These are phyloP conservation scores for Sylvia borin DNA, from an alignment of 2,797 vertebrate genomes.

Conservation along the genomic window DNA sequence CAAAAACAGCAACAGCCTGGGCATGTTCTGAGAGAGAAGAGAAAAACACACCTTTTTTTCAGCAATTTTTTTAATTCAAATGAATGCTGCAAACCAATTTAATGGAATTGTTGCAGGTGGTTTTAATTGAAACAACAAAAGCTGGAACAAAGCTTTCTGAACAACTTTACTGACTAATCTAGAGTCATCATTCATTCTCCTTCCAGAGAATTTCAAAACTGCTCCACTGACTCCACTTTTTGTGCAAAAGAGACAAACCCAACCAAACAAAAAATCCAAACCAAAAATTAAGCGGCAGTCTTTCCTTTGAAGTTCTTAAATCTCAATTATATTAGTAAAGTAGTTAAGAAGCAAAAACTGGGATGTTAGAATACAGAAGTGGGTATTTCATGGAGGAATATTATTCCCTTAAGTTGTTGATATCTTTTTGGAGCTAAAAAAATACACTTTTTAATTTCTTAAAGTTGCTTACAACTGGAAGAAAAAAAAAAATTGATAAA, in stretches of 20 bases:
- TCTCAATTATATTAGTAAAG: background rate
- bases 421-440: background rate
- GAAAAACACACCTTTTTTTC: background rate
- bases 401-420: background rate
- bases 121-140: constrained; percentile 27
- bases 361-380: background rate
- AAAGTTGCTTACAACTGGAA: background rate
- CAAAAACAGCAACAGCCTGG: background rate
- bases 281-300: background rate
- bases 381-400: background rate
- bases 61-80: background rate
- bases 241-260: background rate
- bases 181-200: background rate
- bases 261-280: background rate
- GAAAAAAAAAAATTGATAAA: background rate
- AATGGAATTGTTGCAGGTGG: background rate
- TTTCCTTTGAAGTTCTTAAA: background rate
- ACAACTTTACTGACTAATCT: background rate
- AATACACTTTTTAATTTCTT: background rate
- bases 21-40: background rate
- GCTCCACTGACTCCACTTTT: background rate
- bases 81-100: background rate
- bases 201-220: background rate
- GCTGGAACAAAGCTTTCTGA: background rate
- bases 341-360: background rate